Evolutionary conservation across 2,113 vertebrate species (phyloP).

Genomic region (Garra rufa): DNA sequence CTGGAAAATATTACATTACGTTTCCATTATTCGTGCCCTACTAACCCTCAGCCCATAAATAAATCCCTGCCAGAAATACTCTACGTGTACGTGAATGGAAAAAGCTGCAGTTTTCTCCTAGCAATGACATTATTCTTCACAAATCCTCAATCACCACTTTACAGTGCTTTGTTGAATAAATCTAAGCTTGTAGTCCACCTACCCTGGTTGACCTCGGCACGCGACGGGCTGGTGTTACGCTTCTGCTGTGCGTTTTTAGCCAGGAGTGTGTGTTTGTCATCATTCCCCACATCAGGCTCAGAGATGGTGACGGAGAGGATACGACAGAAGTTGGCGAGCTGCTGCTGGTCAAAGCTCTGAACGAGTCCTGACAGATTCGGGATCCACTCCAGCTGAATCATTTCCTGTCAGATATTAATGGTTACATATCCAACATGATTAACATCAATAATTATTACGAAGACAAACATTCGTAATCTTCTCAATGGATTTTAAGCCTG

Average conservation of each 20-base stretch:
- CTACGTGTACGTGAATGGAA: neutral
- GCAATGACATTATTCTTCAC: neutral
- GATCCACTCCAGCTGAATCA: conserved; percentile 97
- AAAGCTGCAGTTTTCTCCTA: neutral
- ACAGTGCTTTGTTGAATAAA: neutral
- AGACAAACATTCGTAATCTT: neutral
- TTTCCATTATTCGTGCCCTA: neutral
- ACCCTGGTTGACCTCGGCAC: conserved; percentile 98
- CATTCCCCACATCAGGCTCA: conserved; percentile 92
- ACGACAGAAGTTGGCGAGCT: conserved; percentile 98
- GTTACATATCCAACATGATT: neutral
- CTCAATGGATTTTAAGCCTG: neutral
- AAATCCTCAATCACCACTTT: neutral
- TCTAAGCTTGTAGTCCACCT: neutral
- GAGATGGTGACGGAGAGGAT: conserved; percentile 98
- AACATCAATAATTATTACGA: neutral
- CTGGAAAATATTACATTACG: conserved; percentile 64
- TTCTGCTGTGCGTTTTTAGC: conserved; percentile 98
- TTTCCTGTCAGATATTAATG: conserved; percentile 79
- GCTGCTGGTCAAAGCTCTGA: conserved; percentile 97
- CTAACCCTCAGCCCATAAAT: neutral
- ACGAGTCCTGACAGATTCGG: conserved; percentile 91
- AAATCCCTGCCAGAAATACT: neutral
- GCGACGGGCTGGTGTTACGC: conserved; percentile 87
- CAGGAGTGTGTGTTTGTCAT: conserved; percentile 96